These are phyloP conservation scores for Cyclina sinensis DNA, from an alignment of 1,140 invertebrate genomes.

Conservation along the genomic window DNA sequence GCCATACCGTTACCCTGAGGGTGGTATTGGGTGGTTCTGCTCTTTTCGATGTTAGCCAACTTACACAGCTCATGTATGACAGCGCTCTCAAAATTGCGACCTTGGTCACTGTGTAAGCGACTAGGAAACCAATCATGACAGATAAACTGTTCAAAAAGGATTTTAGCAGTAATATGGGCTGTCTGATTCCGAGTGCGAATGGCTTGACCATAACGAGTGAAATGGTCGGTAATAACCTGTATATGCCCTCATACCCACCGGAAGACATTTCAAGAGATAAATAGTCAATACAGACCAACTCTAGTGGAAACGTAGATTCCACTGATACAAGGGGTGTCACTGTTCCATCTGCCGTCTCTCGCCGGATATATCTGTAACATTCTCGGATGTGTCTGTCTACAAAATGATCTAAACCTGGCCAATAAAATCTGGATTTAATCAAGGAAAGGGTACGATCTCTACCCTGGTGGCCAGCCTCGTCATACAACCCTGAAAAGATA, in stretches of 20 bases:
- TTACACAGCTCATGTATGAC: constrained; percentile 71
- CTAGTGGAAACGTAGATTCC: constrained; percentile 17
- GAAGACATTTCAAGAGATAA: constrained; percentile 46
- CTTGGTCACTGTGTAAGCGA: constrained; percentile 78
- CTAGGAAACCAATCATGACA: constrained; percentile 37
- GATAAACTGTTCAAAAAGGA: too few relatives aligned
- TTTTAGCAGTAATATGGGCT: constrained; percentile 61
- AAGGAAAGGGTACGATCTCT: neutral
- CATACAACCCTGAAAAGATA: constrained; percentile 35
- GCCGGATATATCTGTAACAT: constrained; percentile 21
- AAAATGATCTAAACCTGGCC: constrained; percentile 49
- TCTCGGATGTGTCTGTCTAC: neutral
- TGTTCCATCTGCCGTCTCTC: neutral
- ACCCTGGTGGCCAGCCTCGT: constrained; percentile 40
- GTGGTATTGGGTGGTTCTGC: constrained; percentile 71
- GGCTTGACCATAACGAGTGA: constrained; percentile 38
- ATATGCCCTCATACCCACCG: constrained; percentile 46
- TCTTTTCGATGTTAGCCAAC: constrained; percentile 64
- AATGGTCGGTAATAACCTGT: constrained; percentile 48
- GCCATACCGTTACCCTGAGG: constrained; percentile 67
- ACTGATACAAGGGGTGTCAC: constrained; percentile 19
- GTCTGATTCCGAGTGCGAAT: constrained; percentile 44
- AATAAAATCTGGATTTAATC: constrained; percentile 35
- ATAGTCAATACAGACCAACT: constrained; percentile 66
- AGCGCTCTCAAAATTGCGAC: constrained; percentile 70